These are phyloP conservation scores for Calyptommatus sinebrachiatus DNA, from an alignment of 2,113 vertebrate genomes.

Conservation along the genomic window DNA sequence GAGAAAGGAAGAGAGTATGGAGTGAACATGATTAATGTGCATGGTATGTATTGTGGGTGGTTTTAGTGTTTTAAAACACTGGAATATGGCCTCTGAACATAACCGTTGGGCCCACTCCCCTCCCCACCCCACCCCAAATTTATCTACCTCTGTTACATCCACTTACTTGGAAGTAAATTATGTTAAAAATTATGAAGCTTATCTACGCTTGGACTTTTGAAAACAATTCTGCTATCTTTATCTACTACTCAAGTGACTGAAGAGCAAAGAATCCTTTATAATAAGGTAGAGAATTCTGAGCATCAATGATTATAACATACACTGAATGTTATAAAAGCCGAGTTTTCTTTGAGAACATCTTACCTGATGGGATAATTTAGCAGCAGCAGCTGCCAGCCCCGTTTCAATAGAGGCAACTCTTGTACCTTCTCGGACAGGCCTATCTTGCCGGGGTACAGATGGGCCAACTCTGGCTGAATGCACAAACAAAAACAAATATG, in stretches of 20 bases:
- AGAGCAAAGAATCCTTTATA: background rate
- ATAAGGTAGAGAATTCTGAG: background rate
- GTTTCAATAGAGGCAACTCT: constrained; percentile 98
- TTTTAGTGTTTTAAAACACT: too few relatives aligned
- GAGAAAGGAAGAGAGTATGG: too few relatives aligned
- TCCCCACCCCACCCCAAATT: too few relatives aligned
- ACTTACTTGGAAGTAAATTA: too few relatives aligned
- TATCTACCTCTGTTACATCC: too few relatives aligned
- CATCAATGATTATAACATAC: too few relatives aligned
- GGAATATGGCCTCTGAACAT: too few relatives aligned
- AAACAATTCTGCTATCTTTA: background rate
- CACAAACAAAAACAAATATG: constrained; percentile 42
- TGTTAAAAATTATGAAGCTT: too few relatives aligned
- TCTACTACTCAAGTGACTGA: background rate
- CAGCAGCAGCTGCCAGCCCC: constrained; percentile 89
- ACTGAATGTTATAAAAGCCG: background rate
- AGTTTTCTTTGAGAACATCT: constrained; percentile 11
- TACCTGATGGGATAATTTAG: constrained; percentile 97
- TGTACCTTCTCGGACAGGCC: constrained; percentile 94
- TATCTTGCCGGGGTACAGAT: constrained; percentile 91
- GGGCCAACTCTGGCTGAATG: constrained; percentile 90
- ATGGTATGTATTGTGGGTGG: too few relatives aligned
- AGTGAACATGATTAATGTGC: too few relatives aligned
- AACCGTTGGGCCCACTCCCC: too few relatives aligned
- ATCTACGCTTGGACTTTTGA: too few relatives aligned